Evolutionary conservation across 2,888 invertebrate species (phyloP), one percentile per base, ranked within the genome.

Genomic region (Andrena dorsata): DNA sequence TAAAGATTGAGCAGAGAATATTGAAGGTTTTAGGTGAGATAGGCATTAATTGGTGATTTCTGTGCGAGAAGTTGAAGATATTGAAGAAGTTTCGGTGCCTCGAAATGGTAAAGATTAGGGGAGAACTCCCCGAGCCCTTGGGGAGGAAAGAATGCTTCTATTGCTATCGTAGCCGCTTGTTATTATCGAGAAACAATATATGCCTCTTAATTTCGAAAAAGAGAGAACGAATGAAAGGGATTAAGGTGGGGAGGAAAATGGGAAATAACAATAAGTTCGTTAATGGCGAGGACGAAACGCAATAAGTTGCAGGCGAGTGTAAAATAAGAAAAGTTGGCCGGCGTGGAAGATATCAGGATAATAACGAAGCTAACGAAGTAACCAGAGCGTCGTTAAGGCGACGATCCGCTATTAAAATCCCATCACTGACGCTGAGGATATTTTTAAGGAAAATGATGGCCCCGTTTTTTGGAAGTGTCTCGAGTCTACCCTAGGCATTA

Each of bases 371-470:
- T 83, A 83, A 83, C 77, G 83, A 82, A 83, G 71, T 83, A 82
- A 82, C 63, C 74, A 63, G 68, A 26, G 78, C 74, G 77, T 83
- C 83, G 83, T 83, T 83, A 83, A 83, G 82, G 56, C 83, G 83
- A 82, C 83, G 77, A 82, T 82, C 63, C 74, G 78, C 82, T 83
- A 83, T 83, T 83, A 83, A 83, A 83, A 83, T 83, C 83, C 78
- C 82, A 83, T 83, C 83, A 82, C 82, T 56, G 77, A 56, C 78
- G 77, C 63, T 78, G 63, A 83, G 70, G 68, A 77, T 82, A 83
- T 83, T 78, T 82, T 82, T 74, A 68, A 82, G 74, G 66, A 53
- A 68, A 78, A 72, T 64, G 73, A 82, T 82, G 53, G 82, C 49
- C 68, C 28, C 28, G 68, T 73, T 72, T 82, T 77, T 69, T 13